Percentiles rank a stretch among this genome's conserved stretches.
Conservation (phyloP, 2,113 vertebrate species). For the Poecile atricapillus region DNA sequence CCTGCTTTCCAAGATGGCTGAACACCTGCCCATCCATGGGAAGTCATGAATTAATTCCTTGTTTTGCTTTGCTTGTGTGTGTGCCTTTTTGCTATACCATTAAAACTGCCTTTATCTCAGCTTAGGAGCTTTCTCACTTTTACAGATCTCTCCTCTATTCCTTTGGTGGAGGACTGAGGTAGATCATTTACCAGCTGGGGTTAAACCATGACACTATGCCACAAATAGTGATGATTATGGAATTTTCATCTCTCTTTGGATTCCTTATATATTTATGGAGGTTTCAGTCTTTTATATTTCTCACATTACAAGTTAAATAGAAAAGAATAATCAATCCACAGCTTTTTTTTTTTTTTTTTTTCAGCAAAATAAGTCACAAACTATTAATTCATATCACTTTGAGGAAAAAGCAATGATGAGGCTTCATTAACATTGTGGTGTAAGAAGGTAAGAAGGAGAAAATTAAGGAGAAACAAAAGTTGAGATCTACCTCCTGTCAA, state of each 20-base stretch:
- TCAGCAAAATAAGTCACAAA: neutral
- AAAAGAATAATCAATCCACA: neutral
- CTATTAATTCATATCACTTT: neutral
- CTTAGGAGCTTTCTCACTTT: neutral
- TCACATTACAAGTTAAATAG: neutral
- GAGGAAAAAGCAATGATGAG: neutral
- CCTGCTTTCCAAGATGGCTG: neutral
- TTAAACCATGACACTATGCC: neutral
- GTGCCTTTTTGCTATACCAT: neutral
- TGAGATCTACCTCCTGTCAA: neutral
- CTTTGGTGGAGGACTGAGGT: neutral
- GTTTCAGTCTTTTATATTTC: neutral
- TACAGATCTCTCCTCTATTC: neutral
- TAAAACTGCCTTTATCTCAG: neutral
- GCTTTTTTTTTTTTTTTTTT: neutral
- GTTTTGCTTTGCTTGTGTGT: neutral
- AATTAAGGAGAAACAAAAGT: neutral
- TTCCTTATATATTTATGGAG: neutral
- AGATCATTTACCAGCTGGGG: neutral
- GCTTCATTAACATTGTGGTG: neutral
- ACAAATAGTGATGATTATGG: neutral
- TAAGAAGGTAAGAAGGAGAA: neutral
- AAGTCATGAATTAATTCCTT: neutral
- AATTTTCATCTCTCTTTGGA: neutral
- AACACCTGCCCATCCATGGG: neutral